Evolutionary conservation across 2,113 vertebrate species (phyloP), one percentile per base, ranked within the genome.

Genomic region (Tinamus guttatus): DNA sequence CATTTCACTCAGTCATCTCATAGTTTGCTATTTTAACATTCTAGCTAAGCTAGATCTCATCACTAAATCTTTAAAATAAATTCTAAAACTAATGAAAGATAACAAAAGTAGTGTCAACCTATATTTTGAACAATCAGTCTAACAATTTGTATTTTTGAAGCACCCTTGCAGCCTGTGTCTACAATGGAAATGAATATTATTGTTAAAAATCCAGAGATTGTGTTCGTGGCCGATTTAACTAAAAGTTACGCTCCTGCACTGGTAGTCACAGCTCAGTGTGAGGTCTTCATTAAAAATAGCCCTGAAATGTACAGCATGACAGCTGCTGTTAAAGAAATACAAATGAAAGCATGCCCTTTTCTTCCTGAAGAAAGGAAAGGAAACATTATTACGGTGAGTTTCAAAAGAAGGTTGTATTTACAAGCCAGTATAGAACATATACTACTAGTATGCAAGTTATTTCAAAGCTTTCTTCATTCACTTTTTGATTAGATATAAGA

Each of bases 211-310:
- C 99, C 99, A 5, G 99, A 99, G 96, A 98, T 99, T 45, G 99
- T 99, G 27, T 99, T 99, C 94, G 99, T 99, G 95, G 99, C 99
- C 5, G 99, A 99, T 95, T 98, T 99, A 97, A 99, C 99, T 34
- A 99, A 98, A 78, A 98, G 98, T 28, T 99, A 99, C 65, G 99
- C 99, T 65, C 99, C 99, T 25, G 98, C 99, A 3, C 94, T 99
- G 68, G 99, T 99, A 52, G 97, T 99, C 97, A 99, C 99, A 78
- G 98, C 98, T 7, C 98, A 99, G 65, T 99, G 99, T 93, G 99
- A 99, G 85, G 92, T 99, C 73, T 85, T 97, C 74, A 99, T 98
- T 90, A 98, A 98, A 95, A 98, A 91, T 41, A 96, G 97, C 51
- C 96, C 97, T 40, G 98, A 98, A 77, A 97, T 88, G 38, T 97